Conservation (phyloP, 2,888 invertebrate genomes). For the Clostera curtula region DNA sequence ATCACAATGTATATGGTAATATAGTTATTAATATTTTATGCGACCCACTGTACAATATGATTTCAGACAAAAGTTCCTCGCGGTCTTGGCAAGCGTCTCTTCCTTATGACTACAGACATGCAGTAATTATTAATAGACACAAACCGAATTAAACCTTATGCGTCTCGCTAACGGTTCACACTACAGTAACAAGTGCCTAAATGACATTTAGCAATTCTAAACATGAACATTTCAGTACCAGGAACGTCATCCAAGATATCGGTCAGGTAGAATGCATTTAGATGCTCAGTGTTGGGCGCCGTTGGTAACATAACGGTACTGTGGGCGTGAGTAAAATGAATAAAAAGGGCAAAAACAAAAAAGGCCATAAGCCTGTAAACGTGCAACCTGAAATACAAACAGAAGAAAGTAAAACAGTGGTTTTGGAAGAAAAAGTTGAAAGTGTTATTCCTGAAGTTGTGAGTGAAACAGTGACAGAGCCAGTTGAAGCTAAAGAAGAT, state of each 20-base stretch:
- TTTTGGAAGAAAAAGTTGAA: slow-evolving; percentile 22
- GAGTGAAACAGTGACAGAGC: slow-evolving; percentile 23
- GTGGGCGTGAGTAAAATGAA: slow-evolving; percentile 46
- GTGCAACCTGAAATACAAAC: slow-evolving; percentile 18
- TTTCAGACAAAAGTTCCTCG: slow-evolving; percentile 6
- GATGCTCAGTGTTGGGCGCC: slow-evolving; percentile 41
- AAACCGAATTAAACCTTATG: slow-evolving; percentile 11
- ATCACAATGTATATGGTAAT: too few species aligned
- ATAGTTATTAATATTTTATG: too few species aligned
- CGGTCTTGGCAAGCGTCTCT: slow-evolving; percentile 36
- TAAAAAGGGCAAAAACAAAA: slow-evolving; percentile 59
- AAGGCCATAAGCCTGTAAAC: slow-evolving; percentile 36
- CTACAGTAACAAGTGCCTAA: slow-evolving; percentile 1
- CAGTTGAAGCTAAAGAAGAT: slow-evolving; percentile 25
- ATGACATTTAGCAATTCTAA: slow-evolving; percentile 58
- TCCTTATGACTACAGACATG: slow-evolving; percentile 25
- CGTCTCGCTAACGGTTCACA: slow-evolving; percentile 10
- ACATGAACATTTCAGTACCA: slow-evolving; percentile 47
- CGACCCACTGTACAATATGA: too few species aligned
- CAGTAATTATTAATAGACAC: slow-evolving; percentile 17
- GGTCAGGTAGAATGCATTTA: slow-evolving; percentile 58
- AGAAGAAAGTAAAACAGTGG: too few species aligned
- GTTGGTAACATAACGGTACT: slow-evolving; percentile 18
- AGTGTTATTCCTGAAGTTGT: slow-evolving; percentile 20
- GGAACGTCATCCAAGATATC: slow-evolving; percentile 52